These are phyloP conservation scores for Hydropotes inermis DNA, from an alignment of 2,113 vertebrate species.

Conservation along the genomic window DNA sequence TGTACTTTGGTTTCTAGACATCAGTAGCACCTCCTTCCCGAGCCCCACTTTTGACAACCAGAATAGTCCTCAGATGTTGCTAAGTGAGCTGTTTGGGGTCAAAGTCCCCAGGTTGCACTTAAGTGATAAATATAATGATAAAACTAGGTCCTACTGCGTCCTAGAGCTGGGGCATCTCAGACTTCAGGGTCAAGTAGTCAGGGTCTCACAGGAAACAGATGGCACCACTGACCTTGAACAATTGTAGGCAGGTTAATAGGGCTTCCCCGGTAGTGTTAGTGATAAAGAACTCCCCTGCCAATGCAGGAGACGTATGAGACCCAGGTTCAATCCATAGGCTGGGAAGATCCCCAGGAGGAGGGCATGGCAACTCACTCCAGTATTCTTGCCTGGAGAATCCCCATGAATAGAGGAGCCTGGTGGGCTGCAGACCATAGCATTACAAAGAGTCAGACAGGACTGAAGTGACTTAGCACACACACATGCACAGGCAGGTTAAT, in stretches of 20 bases:
- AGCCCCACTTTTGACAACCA: background rate
- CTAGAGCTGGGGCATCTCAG: background rate
- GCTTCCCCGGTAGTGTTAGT: background rate
- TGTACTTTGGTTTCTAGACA: background rate
- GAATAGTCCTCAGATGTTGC: background rate
- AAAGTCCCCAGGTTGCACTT: background rate
- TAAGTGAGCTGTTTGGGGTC: background rate
- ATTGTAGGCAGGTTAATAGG: background rate
- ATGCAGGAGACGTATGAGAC: background rate
- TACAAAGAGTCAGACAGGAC: background rate
- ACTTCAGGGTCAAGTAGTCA: background rate
- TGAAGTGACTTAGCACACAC: background rate
- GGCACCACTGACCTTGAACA: background rate
- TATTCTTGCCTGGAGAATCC: background rate
- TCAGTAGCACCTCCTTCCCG: rapidly evolving
- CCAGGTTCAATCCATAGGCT: background rate
- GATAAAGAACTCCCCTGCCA: background rate
- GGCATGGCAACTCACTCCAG: background rate
- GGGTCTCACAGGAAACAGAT: background rate
- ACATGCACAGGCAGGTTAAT: background rate
- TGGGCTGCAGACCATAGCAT: background rate
- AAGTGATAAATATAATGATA: background rate
- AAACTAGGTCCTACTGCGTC: rapidly evolving
- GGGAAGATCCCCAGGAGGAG: background rate
- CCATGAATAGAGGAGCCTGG: background rate